Evolutionary conservation across 1,140 invertebrate species (phyloP), one percentile per base, ranked within the genome.

Genomic region (Samia ricini): DNA sequence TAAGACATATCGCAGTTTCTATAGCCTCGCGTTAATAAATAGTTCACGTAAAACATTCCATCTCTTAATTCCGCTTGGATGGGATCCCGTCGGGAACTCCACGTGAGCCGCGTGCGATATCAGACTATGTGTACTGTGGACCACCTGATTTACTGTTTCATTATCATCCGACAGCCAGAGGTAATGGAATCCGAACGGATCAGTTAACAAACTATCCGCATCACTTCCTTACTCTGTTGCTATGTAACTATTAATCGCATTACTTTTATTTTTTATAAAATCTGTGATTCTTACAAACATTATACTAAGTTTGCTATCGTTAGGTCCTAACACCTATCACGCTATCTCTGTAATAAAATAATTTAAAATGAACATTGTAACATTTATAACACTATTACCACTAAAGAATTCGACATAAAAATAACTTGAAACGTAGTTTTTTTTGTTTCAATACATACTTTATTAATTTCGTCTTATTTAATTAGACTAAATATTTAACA

Each of bases 11-110:
- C 56, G 63, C 62, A n/a, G 4, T 18, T 56, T 54, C 15, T 24
- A 19, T 49, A 15, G 51, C 63, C 51, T 60, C 12, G n/a, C 22
- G 23, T 60, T 60, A 64, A 64, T 60, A 64, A 60, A 64, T 64
- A 64, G 63, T 64, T 60, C 63, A 64, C 63, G 63, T 64, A 64
- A 64, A 64, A 59, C 63, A 64, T 56, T 55, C 57, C 57, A 42
- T 15, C 36, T 59, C 57, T 64, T 64, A 64, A 64, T 64, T 64
- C 56, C 57, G 49, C 6, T 21, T 48, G 42, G 63, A 60, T 64
- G 55, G 62, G 59, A 48, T 18, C 50, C 20, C 62, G 18, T 50
- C n/a, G 57, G 51, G 60, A 60, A 52, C 24, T 26, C 26, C 57
- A 51, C 63, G 63, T 51, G 57, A 49, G 20, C 55, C 18, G 58